These are phyloP conservation scores for Synanthedon formicaeformis DNA, from an alignment of 2,888 invertebrate genomes.

Conservation along the genomic window DNA sequence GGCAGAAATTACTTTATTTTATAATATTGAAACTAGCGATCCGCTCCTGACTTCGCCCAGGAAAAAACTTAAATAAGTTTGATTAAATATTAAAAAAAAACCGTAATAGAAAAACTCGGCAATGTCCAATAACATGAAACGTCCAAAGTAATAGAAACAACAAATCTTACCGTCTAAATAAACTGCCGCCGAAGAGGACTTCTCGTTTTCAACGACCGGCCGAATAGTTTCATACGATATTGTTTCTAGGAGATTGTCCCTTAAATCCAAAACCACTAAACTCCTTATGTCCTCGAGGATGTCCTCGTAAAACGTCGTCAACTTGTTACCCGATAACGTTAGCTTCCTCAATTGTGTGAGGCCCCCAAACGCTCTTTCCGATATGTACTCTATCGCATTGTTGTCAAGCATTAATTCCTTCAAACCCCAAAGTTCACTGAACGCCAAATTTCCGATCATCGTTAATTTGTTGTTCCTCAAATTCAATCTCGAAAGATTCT, in stretches of 20 bases:
- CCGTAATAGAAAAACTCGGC: no score
- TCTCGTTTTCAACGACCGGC: slow-evolving; percentile 80
- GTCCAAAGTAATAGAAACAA: background rate
- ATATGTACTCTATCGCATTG: slow-evolving; percentile 77
- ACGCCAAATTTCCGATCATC: slow-evolving; percentile 83
- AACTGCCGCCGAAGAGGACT: slow-evolving; percentile 78
- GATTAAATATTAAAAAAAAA: no score
- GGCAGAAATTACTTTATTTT: no score
- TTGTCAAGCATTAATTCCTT: slow-evolving; percentile 78
- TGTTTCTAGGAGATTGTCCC: slow-evolving; percentile 80
- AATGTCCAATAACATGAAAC: no score
- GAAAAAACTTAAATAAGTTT: no score
- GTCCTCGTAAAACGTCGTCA: slow-evolving; percentile 78
- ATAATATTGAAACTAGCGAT: no score
- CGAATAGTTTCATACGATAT: slow-evolving; percentile 80
- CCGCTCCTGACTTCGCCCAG: no score
- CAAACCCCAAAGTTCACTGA: slow-evolving; percentile 80
- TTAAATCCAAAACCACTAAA: slow-evolving; percentile 79
- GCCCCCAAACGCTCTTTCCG: slow-evolving; percentile 81
- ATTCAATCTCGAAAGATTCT: slow-evolving; percentile 78
- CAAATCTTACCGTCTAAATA: slow-evolving; percentile 80
- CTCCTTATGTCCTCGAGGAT: slow-evolving; percentile 78
- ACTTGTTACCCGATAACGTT: slow-evolving; percentile 79
- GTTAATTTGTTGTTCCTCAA: slow-evolving; percentile 80
- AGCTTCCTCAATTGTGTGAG: slow-evolving; percentile 78